Percentiles rank a stretch among this genome's conserved stretches.
Conservation (phyloP, 2,113 vertebrate genomes). For the Rutilus rutilus region DNA sequence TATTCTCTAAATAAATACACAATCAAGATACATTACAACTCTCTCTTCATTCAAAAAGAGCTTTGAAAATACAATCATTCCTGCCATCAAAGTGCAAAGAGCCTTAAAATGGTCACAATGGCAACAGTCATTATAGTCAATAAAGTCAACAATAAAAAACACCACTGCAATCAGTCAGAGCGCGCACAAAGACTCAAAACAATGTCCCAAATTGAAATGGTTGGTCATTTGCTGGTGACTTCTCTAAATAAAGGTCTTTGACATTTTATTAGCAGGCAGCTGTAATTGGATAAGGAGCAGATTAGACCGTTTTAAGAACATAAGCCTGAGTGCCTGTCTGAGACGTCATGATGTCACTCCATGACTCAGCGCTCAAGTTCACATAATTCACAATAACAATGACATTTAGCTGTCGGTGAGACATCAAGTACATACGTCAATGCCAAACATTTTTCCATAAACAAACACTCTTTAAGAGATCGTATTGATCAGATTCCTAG, state of each 20-base stretch:
- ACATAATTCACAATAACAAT: not conserved
- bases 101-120: not conserved
- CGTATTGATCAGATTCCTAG: not conserved
- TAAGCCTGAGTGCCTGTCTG: conserved; percentile 22
- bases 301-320: conserved; percentile 31
- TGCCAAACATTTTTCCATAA: not conserved
- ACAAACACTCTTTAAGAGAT: conserved; percentile 16
- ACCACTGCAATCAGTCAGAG: not conserved
- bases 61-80: conserved; percentile 20
- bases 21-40: not conserved
- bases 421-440: not conserved
- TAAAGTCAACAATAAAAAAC: not conserved
- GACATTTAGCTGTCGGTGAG: conserved; percentile 28
- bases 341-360: not conserved
- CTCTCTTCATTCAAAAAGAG: not conserved
- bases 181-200: not conserved
- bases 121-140: not conserved
- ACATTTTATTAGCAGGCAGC: conserved; percentile 6
- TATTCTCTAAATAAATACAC: conserved; percentile 15
- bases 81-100: conserved; percentile 22
- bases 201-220: not conserved
- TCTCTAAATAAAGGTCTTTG: conserved; percentile 8
- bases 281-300: conserved; percentile 26
- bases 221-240: not conserved
- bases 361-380: conserved; percentile 22